A percentile compares a stretch with the other conserved stretches of the same genome.
phyloP scores from a whole-genome alignment of 1,140 invertebrate genomes.

The Drosophila arizonae region DNA sequence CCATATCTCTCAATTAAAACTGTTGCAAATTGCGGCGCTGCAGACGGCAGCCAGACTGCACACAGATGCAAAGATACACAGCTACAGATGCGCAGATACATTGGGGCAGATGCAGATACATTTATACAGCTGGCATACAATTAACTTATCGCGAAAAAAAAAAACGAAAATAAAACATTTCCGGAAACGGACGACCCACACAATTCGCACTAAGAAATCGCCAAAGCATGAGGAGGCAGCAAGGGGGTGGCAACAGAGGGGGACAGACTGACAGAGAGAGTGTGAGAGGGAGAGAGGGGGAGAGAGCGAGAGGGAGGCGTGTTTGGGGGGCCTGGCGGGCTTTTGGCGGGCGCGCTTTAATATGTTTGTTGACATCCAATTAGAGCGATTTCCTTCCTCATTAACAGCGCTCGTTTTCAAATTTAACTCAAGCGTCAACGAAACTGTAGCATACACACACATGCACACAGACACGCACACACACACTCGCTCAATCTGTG shows the following conservation, averaged over 20 bases:
- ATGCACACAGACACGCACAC: conserved; percentile 28
- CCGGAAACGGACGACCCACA: conserved; percentile 75
- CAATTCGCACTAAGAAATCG: conserved; percentile 50
- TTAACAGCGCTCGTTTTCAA: conserved; percentile 70
- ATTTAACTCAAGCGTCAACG: conserved; percentile 75
- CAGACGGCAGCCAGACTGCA: conserved; percentile 37
- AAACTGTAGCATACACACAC: conserved; percentile 65
- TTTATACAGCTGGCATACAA: conserved; percentile 58
- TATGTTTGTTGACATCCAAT: conserved; percentile 82
- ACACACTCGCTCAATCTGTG: conserved; percentile 11
- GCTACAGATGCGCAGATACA: conserved; percentile 1
- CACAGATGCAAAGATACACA: not conserved
- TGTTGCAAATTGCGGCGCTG: conserved; percentile 58
- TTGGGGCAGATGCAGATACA: not conserved
- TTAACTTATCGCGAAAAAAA: conserved; percentile 72
- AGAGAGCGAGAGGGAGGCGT: not conserved
- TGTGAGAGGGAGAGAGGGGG: not conserved
- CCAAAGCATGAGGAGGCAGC: not conserved
- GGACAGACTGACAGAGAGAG: not conserved
- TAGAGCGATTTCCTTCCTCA: conserved; percentile 81
- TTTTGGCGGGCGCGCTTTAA: conserved; percentile 48
- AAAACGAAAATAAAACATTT: conserved; percentile 53
- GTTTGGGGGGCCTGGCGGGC: not conserved
- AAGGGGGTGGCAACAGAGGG: no score
- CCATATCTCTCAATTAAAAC: conserved; percentile 77